phyloP scores from a whole-genome alignment of 2,888 invertebrate species.

The Scaptomyza cyrtandrae region DNA sequence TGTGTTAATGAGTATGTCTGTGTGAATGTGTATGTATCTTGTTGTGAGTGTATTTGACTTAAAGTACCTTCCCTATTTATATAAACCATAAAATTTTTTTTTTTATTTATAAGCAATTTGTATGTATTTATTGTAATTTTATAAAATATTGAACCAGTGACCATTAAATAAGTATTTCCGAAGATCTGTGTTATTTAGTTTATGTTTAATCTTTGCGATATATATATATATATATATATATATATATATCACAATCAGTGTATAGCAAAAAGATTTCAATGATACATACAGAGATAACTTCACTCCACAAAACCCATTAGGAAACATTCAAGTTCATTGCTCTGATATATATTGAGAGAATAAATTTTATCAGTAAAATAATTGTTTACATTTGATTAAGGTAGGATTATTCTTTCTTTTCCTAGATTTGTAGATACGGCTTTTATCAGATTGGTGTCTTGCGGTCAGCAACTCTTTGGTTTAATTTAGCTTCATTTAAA shows the following conservation, averaged over 20 bases:
- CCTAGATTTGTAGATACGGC: background rate
- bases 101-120: constrained; percentile 40
- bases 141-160: constrained; percentile 23
- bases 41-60: constrained; percentile 18
- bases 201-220: background rate
- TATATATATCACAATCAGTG: too few relatives aligned
- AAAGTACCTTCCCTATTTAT: background rate
- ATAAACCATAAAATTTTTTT: constrained; percentile 37
- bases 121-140: constrained; percentile 51
- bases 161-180: constrained; percentile 48
- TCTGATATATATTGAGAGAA: background rate
- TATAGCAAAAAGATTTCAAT: background rate
- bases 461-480: background rate
- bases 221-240: too few relatives aligned
- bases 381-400: too few relatives aligned
- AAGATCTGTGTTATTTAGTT: background rate
- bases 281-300: too few relatives aligned
- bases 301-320: too few relatives aligned
- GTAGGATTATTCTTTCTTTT: background rate
- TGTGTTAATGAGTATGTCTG: constrained; percentile 6
- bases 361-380: background rate
- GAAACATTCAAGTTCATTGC: background rate
- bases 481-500: background rate
- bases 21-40: constrained; percentile 8
- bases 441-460: background rate